Percentiles rank a stretch among this genome's conserved stretches.
Conservation (phyloP, 2,888 invertebrate genomes). For the Dicroscelio sp. region DNA sequence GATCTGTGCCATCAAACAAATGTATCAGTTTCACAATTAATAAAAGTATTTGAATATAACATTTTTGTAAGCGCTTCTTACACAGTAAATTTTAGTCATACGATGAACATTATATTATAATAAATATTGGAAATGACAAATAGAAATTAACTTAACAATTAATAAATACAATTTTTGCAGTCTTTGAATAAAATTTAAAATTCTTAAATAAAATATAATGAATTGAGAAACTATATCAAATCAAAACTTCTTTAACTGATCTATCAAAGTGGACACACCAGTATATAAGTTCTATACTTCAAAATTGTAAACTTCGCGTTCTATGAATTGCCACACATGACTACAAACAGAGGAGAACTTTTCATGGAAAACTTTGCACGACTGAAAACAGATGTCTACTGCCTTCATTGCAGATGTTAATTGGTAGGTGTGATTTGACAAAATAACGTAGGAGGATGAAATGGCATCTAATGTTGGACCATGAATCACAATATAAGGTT, state of each 20-base stretch:
- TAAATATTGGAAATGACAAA: too few relatives aligned
- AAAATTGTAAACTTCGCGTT: slow-evolving; percentile 41
- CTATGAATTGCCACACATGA: slow-evolving; percentile 70
- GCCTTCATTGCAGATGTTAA: slow-evolving; percentile 26
- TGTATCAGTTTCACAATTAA: too few relatives aligned
- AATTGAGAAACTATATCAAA: too few relatives aligned
- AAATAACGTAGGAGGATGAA: slow-evolving; percentile 35
- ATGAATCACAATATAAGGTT: slow-evolving; percentile 62
- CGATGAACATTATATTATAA: too few relatives aligned
- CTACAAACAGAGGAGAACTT: slow-evolving; percentile 37
- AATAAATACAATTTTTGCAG: too few relatives aligned
- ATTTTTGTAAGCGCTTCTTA: too few relatives aligned
- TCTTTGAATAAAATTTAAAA: too few relatives aligned
- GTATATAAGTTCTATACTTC: slow-evolving; percentile 24
- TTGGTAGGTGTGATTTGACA: slow-evolving; percentile 48
- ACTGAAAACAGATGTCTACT: slow-evolving; percentile 64
- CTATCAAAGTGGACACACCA: slow-evolving; percentile 45
- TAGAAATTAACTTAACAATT: too few relatives aligned
- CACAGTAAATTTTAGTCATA: too few relatives aligned
- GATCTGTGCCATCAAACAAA: too few relatives aligned
- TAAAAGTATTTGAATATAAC: too few relatives aligned
- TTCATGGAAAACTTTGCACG: slow-evolving; percentile 46
- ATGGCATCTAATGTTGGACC: slow-evolving; percentile 62
- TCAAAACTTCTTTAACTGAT: slow-evolving; percentile 28
- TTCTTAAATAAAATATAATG: too few relatives aligned